Conservation (phyloP, 1,140 invertebrate genomes). For the Saccostrea glomerata region DNA sequence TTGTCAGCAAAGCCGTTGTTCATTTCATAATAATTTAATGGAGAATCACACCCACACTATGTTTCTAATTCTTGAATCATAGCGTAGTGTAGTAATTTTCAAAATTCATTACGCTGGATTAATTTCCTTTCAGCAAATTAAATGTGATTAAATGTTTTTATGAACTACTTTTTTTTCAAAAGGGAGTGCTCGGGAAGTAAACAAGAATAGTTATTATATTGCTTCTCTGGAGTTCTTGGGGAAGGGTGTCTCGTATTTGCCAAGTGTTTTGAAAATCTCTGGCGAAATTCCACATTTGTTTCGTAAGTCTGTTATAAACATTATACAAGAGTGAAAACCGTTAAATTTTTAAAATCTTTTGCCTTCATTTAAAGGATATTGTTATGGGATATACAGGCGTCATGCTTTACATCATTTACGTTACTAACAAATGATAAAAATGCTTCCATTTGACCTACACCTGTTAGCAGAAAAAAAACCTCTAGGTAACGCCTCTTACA, state of each 20-base stretch:
- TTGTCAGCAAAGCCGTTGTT: too few relatives aligned
- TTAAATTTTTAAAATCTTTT: neutral
- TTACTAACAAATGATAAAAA: neutral
- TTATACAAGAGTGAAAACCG: neutral
- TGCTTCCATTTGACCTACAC: neutral
- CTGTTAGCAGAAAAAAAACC: neutral
- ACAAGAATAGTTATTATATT: neutral
- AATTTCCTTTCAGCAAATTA: too few relatives aligned
- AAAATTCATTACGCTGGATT: too few relatives aligned
- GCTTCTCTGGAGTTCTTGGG: neutral
- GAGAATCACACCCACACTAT: too few relatives aligned
- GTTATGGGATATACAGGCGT: neutral
- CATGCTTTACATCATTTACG: neutral
- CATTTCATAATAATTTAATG: too few relatives aligned
- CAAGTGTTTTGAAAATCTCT: constrained; percentile 1
- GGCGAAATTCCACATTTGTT: neutral
- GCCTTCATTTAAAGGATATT: neutral
- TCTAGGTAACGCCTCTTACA: too few relatives aligned
- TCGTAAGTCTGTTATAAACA: neutral
- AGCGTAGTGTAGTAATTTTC: too few relatives aligned
- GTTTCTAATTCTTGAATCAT: too few relatives aligned
- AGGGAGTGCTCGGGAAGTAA: too few relatives aligned
- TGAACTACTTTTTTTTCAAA: too few relatives aligned
- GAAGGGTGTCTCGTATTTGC: neutral
- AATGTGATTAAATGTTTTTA: too few relatives aligned